Base-by-base conservation (phyloP, 2,113 vertebrate species). In the Plestiodon gilberti region DNA sequence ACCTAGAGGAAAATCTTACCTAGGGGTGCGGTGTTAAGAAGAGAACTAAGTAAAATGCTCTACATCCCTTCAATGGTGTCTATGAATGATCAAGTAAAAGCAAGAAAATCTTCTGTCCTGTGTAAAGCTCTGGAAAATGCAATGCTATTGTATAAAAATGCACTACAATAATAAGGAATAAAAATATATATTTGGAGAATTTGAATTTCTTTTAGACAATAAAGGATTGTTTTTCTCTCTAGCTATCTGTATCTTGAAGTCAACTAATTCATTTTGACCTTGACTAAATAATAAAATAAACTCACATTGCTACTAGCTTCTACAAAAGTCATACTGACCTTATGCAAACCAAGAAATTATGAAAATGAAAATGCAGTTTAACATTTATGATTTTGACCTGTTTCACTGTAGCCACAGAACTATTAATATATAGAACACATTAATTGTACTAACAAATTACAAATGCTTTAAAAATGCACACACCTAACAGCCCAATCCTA, bases 301-400 rank as follows among this genome's bases (percentile, higher is more conserved):
- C 55, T 48, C 43, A 48, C 5, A 57, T 17, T 57, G 17, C 55
- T 57, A 57, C 55, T 57, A 57, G 55, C 55, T 57, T 57, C 43
- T 48, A 61, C 9, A 78, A 61, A 78, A 43, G n/a, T n/a, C 35
- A n/a, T 33, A 62, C 81, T 90, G 4, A 88, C 3, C 79, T 35
- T 70, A 59, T 67, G 55, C 0, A 23, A 85, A 61, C 57, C 30
- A 71, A 84, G 20, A 4, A 57, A 81, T 84, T 89, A 93, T 62
- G 61, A 8, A 79, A 85, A 48, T 73, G 2, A 74, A 92, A 85
- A 83, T 59, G 22, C 48, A 62, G 83, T 6, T 65, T 67, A 67
- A 62, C 90, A 86, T 40, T 35, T 33, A 57, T 9, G n/a, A 22
- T 79, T 89, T 73, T 64, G 80, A 17, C 69, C 38, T 35, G 84